Evolutionary conservation across 2,797 vertebrate species (phyloP).

Genomic region (Saxicola maurus): DNA sequence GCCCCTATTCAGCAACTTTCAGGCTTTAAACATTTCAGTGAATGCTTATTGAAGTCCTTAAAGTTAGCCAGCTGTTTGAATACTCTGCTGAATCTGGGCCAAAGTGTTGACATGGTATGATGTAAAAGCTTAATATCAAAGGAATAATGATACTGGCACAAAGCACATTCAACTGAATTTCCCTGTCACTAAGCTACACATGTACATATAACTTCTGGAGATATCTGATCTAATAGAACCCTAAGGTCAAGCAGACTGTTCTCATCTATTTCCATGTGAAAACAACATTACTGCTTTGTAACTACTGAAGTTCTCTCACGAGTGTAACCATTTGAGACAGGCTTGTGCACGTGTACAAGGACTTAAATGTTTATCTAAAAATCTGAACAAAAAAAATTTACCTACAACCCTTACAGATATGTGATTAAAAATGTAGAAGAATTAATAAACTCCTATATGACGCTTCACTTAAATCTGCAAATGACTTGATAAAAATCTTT

Average conservation of each 20-base stretch:
- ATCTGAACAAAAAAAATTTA: not conserved
- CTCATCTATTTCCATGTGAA: not conserved
- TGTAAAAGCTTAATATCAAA: not conserved
- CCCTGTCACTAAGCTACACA: not conserved
- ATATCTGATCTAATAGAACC: not conserved
- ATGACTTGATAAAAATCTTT: conserved; percentile 8
- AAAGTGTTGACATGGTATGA: not conserved
- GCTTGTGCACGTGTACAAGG: not conserved
- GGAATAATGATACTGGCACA: not conserved
- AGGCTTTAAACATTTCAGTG: not conserved
- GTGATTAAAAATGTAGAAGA: not conserved
- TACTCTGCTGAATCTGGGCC: not conserved
- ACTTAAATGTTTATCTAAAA: not conserved
- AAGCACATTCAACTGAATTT: conserved; percentile 1
- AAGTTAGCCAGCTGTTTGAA: conserved; percentile 1
- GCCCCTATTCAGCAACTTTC: not conserved
- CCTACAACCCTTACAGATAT: not conserved
- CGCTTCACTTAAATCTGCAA: not conserved
- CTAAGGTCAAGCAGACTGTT: not conserved
- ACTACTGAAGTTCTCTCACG: not conserved
- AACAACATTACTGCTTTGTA: not conserved
- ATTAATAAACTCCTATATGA: not conserved
- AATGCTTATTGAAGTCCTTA: not conserved
- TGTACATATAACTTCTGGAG: not conserved
- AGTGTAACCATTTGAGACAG: not conserved